Evolutionary conservation across 2,797 vertebrate species (phyloP), one percentile per base, ranked within the genome.

Genomic region (Lycodopsis pacificus): DNA sequence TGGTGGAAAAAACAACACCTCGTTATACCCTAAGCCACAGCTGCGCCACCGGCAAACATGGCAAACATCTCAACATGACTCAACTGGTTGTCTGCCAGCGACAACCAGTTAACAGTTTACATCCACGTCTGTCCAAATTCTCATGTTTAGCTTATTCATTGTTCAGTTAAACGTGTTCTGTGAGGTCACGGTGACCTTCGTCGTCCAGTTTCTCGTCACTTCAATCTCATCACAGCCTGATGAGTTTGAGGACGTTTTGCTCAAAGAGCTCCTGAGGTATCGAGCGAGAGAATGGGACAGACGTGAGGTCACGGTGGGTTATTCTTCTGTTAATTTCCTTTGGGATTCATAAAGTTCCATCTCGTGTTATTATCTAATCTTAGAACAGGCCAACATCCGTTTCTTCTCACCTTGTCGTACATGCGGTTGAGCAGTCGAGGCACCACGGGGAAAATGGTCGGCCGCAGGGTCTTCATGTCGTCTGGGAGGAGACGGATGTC

Each of bases 401-500:
- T 1, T 5, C 51, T 1, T 1, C 94, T 93, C 83, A 99, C 98
- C 96, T 99, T 99, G 87, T 99, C 98, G 0, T 99, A 98, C 98
- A 99, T 99, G 81, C 98, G 96, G 92, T 99, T 99, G 46, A 99
- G 93, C 54, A 99, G 94, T 54, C 98, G 95, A 0, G 98, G 98
- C 76, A 99, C 98, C 4, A 99, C 98, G 0, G 98, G 98, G 86
- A 99, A 99, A 82, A 99, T 97, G 80, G 98, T 99, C 15, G 98
- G 98, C 20, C 93, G 84, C 49, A 99, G 90, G 6, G 96, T 95
- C 90, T 99, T 98, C 98, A 99, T 99, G 59, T 99, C 98, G 0
- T 99, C 98, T 0, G 98, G 95, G n/a, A 99, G 93, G 59, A 99
- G 97, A 2, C 97, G 97, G 76, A 99, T 99, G 59, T 99, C 98